Conservation (phyloP, 2,113 vertebrate species). For the Neotragus moschatus region DNA sequence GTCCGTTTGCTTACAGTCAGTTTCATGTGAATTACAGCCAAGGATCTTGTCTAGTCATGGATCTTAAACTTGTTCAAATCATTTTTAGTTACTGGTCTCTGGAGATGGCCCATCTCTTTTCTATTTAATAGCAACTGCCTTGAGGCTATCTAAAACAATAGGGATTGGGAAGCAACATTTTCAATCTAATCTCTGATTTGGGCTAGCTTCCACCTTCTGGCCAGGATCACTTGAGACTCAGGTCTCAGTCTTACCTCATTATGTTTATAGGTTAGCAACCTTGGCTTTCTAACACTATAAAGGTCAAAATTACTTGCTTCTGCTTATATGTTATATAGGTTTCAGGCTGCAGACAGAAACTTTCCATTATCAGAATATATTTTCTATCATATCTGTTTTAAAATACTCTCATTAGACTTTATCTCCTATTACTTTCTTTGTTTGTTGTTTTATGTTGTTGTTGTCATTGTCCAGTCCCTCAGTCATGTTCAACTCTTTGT, state of each 20-base stretch:
- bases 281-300: background rate
- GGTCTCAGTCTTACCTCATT: background rate
- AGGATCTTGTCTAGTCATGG: background rate
- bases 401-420: background rate
- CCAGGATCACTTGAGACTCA: background rate
- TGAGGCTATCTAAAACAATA: background rate
- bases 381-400: background rate
- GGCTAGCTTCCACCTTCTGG: background rate
- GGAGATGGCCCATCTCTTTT: background rate
- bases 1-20: background rate
- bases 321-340: background rate
- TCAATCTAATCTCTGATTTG: background rate
- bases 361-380: background rate
- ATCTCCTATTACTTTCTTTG: background rate
- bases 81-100: background rate
- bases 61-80: background rate
- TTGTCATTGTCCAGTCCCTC: background rate
- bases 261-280: background rate
- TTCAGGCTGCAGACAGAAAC: background rate
- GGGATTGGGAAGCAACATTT: background rate
- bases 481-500: background rate
- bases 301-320: background rate
- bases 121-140: background rate
- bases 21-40: background rate
- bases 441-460: background rate